Base-by-base conservation (phyloP, 1,140 invertebrate species). In the Drosophila mayri region DNA sequence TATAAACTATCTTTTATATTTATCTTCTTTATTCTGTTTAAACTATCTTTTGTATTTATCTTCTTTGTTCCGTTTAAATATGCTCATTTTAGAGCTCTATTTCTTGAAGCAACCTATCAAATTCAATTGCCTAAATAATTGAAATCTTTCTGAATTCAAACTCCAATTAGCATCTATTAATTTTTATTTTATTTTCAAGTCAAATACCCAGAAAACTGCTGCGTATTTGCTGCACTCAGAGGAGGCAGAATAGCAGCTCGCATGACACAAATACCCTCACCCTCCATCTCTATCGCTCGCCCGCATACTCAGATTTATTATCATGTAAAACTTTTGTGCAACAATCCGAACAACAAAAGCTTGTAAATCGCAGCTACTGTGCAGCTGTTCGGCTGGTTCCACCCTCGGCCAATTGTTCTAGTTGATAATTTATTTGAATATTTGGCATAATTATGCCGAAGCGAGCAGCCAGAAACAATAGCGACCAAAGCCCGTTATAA, bases 391-490 rank as follows among this genome's bases (percentile, higher is more conserved):
- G 20, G 43, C 61, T 43, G 38, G 38, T 41, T 61, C 47, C 43
- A 28, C 47, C 35, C 28, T 30, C 61, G 32, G 44, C 35, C 47
- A 79, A 82, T 82, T 87, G 83, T 88, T 87, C 84, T 87, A 79
- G 71, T 87, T 87, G 76, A 87, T 87, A 87, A 87, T 87, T 87
- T 87, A 87, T 87, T 87, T 87, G 84, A 88, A 88, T 88, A 88
- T 87, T 87, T 88, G 73, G 71, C 71, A 73, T 87, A 87, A 86
- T 88, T 83, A 83, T 64, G 47, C 37, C 44, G 18, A 14, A 28
- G 52, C 43, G 25, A 70, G 22, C 64, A 41, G 22, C 46, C 16
- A 52, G 38, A 70, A 83, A 85, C 77, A 85, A 80, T 78, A 81
- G 74, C 38, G 9, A 20, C 20, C 20, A n/a, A 14, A 70, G 67